Base-by-base conservation (phyloP, 2,113 vertebrate species). In the Macrotis lagotis region DNA sequence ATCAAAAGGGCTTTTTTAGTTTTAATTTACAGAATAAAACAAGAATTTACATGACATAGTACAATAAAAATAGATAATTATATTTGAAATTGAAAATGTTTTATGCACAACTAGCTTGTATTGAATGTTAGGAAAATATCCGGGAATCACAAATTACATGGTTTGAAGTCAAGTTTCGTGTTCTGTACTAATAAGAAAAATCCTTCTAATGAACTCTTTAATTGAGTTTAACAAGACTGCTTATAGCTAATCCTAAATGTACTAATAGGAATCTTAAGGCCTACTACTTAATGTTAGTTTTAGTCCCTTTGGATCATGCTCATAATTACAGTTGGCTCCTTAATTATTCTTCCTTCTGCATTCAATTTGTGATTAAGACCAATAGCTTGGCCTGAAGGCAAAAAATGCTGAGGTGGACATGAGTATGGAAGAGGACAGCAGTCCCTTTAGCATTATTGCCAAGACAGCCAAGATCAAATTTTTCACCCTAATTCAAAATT, bases 331-430 rank as follows among this genome's bases (percentile, higher is more conserved):
- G 92, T 98, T 98, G 98, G 94, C 74, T 98, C 88, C 98, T 98
- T 98, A 98, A 99, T 98, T 98, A 98, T 98, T 98, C 95, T 98
- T 97, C 96, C 91, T 98, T 92, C 96, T 98, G 96, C 98, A 98
- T 97, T 98, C 97, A 98, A 97, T 98, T 98, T 98, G 98, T 97
- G 97, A 98, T 97, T 98, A 98, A 98, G 97, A 98, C 93, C 94
- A 96, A 95, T 50, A 97, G 0, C 94, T 97, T 97, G 96, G 98
- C 96, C 98, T 93, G 8, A 97, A 97, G 98, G 96, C 51, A 48
- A 52, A 89, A 98, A 97, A 50, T 96, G 97, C 98, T 98, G 97
- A 98, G 59, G 89, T 98, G 96, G 97, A 97, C 98, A 96, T 49
- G 95, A 92, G 92, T 97, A 94, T 96, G 96, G 97, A 55, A 96